phyloP scores from a whole-genome alignment of 2,797 vertebrate species.

The Antennarius maculatus region DNA sequence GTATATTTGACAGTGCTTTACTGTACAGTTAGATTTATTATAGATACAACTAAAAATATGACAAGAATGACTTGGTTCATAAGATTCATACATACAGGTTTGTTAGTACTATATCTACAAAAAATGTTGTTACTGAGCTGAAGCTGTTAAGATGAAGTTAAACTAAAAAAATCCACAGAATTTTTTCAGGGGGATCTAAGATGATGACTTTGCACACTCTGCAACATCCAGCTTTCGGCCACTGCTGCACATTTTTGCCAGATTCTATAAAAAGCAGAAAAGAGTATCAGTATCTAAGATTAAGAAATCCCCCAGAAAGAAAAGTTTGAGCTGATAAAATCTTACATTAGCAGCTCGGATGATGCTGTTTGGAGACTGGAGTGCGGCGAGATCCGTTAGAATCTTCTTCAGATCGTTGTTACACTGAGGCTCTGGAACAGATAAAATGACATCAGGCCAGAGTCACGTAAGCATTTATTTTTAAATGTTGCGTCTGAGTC shows the following conservation, averaged over 20 bases:
- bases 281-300: neutral
- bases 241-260: slow-evolving; percentile 92
- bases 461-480: neutral
- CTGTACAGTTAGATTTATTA: slow-evolving; percentile 33
- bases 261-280: slow-evolving; percentile 81
- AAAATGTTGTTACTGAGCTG: slow-evolving; percentile 10
- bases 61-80: slow-evolving; percentile 16
- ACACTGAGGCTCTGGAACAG: slow-evolving; percentile 48
- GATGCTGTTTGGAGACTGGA: slow-evolving; percentile 96
- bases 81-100: slow-evolving; percentile 10
- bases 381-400: slow-evolving; percentile 90
- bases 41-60: slow-evolving; percentile 22
- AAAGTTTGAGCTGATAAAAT: neutral
- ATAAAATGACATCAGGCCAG: neutral
- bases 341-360: slow-evolving; percentile 91
- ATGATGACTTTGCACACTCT: slow-evolving; percentile 85
- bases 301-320: neutral
- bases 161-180: slow-evolving; percentile 7
- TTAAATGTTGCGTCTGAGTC: neutral
- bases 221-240: slow-evolving; percentile 88
- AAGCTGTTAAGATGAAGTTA: slow-evolving; percentile 19
- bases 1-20: slow-evolving; percentile 48
- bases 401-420: slow-evolving; percentile 88
- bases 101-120: slow-evolving; percentile 25
- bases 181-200: slow-evolving; percentile 54